Evolutionary conservation across 2,888 invertebrate genomes (phyloP).

Genomic region (Bugulina stolonifera): DNA sequence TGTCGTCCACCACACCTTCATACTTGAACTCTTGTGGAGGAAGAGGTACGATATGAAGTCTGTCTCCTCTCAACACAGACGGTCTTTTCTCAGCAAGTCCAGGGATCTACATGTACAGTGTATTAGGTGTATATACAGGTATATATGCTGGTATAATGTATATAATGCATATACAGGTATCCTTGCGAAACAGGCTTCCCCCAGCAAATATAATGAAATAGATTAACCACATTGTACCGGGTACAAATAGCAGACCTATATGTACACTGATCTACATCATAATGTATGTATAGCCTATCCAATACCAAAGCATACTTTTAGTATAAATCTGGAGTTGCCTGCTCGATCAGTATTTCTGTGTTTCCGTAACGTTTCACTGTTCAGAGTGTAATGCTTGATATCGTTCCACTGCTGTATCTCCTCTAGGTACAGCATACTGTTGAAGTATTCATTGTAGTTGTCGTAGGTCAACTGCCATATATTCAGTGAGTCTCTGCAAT

Average conservation of each 20-base stretch:
- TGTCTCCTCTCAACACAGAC: conserved; percentile 42
- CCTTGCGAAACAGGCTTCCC: too few species aligned
- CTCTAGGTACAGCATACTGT: conserved; percentile 64
- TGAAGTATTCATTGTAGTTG: conserved; percentile 34
- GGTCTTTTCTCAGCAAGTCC: conserved; percentile 44
- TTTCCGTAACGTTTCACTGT: conserved; percentile 29
- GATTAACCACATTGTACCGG: too few species aligned
- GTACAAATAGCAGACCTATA: too few species aligned
- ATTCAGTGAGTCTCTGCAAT: conserved; percentile 12
- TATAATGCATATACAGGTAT: too few species aligned
- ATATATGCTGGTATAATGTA: too few species aligned
- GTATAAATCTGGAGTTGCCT: conserved; percentile 1
- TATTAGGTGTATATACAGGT: too few species aligned
- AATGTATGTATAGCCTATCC: too few species aligned
- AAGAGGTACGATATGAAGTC: conserved; percentile 35
- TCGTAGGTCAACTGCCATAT: conserved; percentile 29
- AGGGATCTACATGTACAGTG: conserved; percentile 42
- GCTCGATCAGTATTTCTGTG: conserved; percentile 31
- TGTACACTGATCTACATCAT: too few species aligned
- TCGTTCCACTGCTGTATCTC: conserved; percentile 67
- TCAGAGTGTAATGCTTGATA: conserved; percentile 59
- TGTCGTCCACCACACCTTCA: conserved; percentile 21
- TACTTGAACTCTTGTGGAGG: conserved; percentile 14
- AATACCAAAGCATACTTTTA: background rate
- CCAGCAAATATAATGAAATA: too few species aligned